Evolutionary conservation across 2,888 invertebrate species (phyloP).

Genomic region (Matsumyia berberina): DNA sequence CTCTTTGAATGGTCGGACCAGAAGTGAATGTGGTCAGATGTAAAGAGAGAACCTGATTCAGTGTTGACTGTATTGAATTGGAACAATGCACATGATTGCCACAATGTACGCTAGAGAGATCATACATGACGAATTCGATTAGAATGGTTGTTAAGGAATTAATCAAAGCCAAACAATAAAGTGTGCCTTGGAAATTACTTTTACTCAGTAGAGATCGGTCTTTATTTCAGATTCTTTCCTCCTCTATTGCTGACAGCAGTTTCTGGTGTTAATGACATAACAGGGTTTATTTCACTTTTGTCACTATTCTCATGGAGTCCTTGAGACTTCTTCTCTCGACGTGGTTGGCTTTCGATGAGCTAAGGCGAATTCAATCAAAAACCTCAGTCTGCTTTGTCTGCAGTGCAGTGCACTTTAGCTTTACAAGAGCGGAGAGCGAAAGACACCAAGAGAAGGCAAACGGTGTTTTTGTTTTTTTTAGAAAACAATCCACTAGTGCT

Average conservation of each 20-base stretch:
- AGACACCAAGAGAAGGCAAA: slow-evolving; percentile 11
- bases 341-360: slow-evolving; percentile 21
- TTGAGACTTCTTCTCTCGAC: slow-evolving; percentile 50
- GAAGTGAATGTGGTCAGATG: slow-evolving; percentile 15
- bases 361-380: slow-evolving; percentile 21
- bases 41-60: background rate
- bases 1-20: slow-evolving; percentile 17
- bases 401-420: slow-evolving; percentile 25
- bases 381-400: slow-evolving; percentile 11
- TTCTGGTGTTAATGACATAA: slow-evolving; percentile 7
- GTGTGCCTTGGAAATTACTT: slow-evolving; percentile 11
- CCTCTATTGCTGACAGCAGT: background rate
- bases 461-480: background rate
- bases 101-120: background rate
- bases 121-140: slow-evolving; percentile 18
- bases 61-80: background rate
- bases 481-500: background rate
- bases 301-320: slow-evolving; percentile 41
- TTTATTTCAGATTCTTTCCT: background rate
- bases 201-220: background rate
- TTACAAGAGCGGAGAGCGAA: slow-evolving; percentile 15
- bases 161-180: background rate
- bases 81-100: background rate
- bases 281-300: slow-evolving; percentile 52
- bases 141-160: background rate